These are phyloP conservation scores for Lysandra bellargus DNA, from an alignment of 2,888 invertebrate species.

Conservation along the genomic window DNA sequence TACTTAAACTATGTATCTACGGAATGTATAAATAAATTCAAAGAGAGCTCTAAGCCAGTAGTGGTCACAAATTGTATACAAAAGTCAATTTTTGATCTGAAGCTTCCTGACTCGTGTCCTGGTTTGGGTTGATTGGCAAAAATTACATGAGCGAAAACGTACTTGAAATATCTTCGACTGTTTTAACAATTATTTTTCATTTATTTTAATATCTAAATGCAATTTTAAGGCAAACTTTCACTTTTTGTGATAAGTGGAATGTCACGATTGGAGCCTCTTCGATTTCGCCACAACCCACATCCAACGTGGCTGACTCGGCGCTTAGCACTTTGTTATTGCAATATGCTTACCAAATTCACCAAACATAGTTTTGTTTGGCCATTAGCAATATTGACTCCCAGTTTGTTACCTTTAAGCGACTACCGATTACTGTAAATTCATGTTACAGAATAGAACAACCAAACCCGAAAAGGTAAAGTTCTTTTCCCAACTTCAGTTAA, in stretches of 20 bases:
- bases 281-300: constrained; percentile 64
- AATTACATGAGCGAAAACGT: background rate
- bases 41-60: background rate
- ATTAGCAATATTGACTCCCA: background rate
- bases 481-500: constrained; percentile 10
- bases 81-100: background rate
- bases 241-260: constrained; percentile 71
- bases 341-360: constrained; percentile 43
- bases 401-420: background rate
- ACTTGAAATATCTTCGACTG: background rate
- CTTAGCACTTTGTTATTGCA: constrained; percentile 52
- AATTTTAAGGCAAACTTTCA: constrained; percentile 72
- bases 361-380: constrained; percentile 24
- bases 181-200: background rate
- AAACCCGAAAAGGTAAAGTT: background rate
- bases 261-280: constrained; percentile 72
- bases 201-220: constrained; percentile 49
- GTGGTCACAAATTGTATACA: background rate
- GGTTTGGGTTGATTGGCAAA: background rate
- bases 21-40: background rate
- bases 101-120: background rate
- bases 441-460: background rate
- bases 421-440: background rate
- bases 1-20: background rate
- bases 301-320: constrained; percentile 43